Percentiles rank a stretch among this genome's conserved stretches.
These are phyloP conservation scores for Orussus abietinus DNA, from an alignment of 1,140 invertebrate species.

Conservation along the genomic window DNA sequence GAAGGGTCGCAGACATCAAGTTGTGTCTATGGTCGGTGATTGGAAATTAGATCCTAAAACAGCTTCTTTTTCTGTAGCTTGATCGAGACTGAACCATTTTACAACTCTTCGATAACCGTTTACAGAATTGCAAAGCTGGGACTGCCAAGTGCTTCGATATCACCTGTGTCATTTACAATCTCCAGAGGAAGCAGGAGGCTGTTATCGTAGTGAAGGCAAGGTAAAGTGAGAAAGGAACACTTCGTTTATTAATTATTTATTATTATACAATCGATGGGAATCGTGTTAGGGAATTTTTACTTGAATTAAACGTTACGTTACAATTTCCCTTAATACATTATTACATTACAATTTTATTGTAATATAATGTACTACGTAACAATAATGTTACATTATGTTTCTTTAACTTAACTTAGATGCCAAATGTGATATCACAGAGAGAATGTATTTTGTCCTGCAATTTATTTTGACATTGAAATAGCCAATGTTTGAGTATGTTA, in stretches of 20 bases:
- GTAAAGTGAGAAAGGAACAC: slow-evolving; percentile 31
- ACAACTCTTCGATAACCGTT: too few relatives aligned
- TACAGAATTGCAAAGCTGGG: slow-evolving; percentile 72
- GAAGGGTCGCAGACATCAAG: slow-evolving; percentile 66
- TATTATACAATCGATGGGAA: slow-evolving; percentile 4
- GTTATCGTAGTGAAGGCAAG: slow-evolving; percentile 75
- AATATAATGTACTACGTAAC: not conserved
- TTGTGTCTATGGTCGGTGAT: slow-evolving; percentile 70
- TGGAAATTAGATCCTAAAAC: too few relatives aligned
- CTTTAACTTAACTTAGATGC: too few relatives aligned
- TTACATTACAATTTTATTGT: too few relatives aligned
- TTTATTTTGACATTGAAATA: too few relatives aligned
- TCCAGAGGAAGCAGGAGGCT: slow-evolving; percentile 69
- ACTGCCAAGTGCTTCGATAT: slow-evolving; percentile 86
- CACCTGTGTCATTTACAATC: slow-evolving; percentile 72
- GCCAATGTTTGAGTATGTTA: too few relatives aligned
- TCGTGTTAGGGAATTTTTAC: not conserved
- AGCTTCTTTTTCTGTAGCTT: too few relatives aligned
- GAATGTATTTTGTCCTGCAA: too few relatives aligned
- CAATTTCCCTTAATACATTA: too few relatives aligned
- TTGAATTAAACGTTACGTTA: slow-evolving; percentile 10
- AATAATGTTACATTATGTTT: too few relatives aligned
- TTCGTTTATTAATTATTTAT: slow-evolving; percentile 9
- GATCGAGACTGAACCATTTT: too few relatives aligned
- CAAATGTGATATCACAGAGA: too few relatives aligned